Base-by-base conservation (phyloP, 2,888 invertebrate species). In the Nemotelus pantherinus region DNA sequence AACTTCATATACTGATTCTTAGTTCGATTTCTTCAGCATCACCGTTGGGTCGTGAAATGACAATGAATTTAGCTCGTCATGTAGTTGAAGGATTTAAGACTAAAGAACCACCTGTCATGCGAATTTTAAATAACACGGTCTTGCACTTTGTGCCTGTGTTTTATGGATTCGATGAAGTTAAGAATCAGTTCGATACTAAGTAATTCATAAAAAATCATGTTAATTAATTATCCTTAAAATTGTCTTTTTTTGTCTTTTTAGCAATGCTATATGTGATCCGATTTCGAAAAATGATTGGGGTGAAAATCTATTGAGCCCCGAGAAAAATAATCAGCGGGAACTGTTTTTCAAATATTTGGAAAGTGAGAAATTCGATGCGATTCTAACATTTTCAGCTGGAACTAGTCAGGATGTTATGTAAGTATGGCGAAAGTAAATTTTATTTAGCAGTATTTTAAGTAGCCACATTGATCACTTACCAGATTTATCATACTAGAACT, bases 1-100 rank as follows among this genome's bases (percentile, higher is more conserved):
- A 96, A 87, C 92, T 94, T 83, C 94, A 95, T 83, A 90, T 97
- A 25, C 93, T 93, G 0, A 85, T 97, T n/a, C 88, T 95, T 47
- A 96, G 97, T 79, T 95, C 95, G 75, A 86, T 96, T 72, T 95
- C 93, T 84, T 93, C 92, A 0, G 92, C 93, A 0, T 93, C 97
- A 83, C 94, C 95, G 0, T 88, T 94, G 25, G 96, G 96, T 0
- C 91, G 96, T 76, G 97, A 98, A 86, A 89, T 98, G 78, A 87
- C 93, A 0, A 83, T 96, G 0, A 93, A 96, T 86, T 89, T 98
- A 81, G 94, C 94, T 0, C 90, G 95, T 0, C 97, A 97, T 87
- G 87, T 97, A 41, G 86, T 93, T 44, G 91, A 90, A 75, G 96
- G 94, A 0, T 91, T 93, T 84, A 87, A 89, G 64, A 88, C 92